Base-by-base conservation (phyloP, 2,113 vertebrate species). In the Tachysurus vachellii region DNA sequence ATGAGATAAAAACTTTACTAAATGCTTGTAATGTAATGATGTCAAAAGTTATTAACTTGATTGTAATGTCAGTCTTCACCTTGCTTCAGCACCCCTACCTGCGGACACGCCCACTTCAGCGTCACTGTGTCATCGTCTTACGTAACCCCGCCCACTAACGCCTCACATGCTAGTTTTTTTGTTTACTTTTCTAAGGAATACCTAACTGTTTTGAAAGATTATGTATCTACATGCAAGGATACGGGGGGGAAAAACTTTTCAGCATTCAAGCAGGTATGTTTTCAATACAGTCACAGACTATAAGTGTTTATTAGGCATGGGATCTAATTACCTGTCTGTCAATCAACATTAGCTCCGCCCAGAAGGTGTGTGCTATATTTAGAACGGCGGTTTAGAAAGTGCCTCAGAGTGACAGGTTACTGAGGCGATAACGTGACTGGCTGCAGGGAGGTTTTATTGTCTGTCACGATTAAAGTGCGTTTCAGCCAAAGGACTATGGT, bases 321-420 rank as follows among this genome's bases (percentile, higher is more conserved):
- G 26, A 8, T 28, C 36, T 36, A 36, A 36, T 44, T 84, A 21
- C 36, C 13, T 42, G 9, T 28, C 75, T 77, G 84, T 64, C 12
- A 85, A 62, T 77, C 36, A 83, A 2, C n/a, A 19, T 54, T 56
- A 82, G 53, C 88, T 56, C 71, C 85, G 79, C 80, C 83, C 83
- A 84, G 57, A 83, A 7, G 61, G 53, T 21, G 28, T 31, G 85
- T 53, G 76, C 86, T 89, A 75, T 86, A 87, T 86, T 87, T 89
- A 90, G 91, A 84, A n/a, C 28, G 14, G 68, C 31, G 53, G 31
- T 23, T 57, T n/a, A 44, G 12, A 17, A 36, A 36, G 17, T 17
- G 57, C 0, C 70, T 5, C 4, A 31, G 66, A 73, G 71, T 31
- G 81, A 82, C 59, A 17, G 81, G 3, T 28, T 3, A 21, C 14